phyloP scores from a whole-genome alignment of 2,888 invertebrate genomes.

The Ornithoptera priamus region DNA sequence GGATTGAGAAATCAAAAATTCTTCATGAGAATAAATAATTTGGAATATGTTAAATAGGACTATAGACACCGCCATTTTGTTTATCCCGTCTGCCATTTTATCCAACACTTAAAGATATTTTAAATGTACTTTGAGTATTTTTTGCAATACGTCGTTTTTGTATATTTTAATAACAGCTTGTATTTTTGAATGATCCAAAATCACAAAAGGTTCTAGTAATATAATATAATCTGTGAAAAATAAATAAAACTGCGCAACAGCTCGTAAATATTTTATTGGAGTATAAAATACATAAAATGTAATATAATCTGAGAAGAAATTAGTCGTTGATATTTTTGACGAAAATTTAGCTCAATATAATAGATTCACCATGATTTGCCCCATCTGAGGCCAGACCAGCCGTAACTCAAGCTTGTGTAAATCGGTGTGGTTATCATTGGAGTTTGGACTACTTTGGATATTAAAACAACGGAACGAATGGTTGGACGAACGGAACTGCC shows the following conservation, averaged over 20 bases:
- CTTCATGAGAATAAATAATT: constrained; percentile 9
- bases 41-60: constrained; percentile 1
- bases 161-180: background rate
- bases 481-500: constrained; percentile 33
- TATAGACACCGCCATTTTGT: constrained; percentile 4
- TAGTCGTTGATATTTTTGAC: constrained; percentile 3
- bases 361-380: constrained; percentile 38
- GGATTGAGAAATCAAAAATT: constrained; percentile 5
- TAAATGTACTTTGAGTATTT: background rate
- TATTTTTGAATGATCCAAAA: background rate
- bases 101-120: background rate
- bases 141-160: background rate
- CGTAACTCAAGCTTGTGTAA: constrained; percentile 31
- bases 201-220: background rate
- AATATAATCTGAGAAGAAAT: constrained; percentile 7
- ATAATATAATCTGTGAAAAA: constrained; percentile 2
- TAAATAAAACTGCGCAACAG: constrained; percentile 32
- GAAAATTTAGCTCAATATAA: background rate
- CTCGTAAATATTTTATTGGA: constrained; percentile 35
- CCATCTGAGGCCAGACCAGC: constrained; percentile 35
- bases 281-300: constrained; percentile 11
- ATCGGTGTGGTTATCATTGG: constrained; percentile 29
- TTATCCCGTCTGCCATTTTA: constrained; percentile 4
- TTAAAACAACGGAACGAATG: constrained; percentile 42
- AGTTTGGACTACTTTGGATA: constrained; percentile 33